Evolutionary conservation across 2,797 vertebrate species (phyloP).

Genomic region (Macrochelys suwanniensis): DNA sequence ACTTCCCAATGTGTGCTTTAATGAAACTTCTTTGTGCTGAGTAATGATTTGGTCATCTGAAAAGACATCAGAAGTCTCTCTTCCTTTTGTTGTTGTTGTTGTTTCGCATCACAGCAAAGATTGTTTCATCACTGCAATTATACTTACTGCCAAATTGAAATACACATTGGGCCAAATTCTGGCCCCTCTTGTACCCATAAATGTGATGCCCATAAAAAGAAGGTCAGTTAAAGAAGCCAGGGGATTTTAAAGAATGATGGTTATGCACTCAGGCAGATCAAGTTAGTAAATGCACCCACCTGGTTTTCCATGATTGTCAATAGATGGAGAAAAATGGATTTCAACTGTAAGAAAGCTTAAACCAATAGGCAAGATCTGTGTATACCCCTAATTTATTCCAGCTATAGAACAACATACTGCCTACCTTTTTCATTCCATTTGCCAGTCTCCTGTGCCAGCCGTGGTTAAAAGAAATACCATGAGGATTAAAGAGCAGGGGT

Average conservation of each 20-base stretch:
- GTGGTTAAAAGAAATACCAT: background rate
- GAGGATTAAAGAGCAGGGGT: background rate
- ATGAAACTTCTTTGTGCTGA: background rate
- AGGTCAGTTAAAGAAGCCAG: no score
- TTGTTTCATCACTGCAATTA: background rate
- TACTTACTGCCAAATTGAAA: background rate
- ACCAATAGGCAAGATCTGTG: background rate
- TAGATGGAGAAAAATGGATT: background rate
- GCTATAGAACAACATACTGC: background rate
- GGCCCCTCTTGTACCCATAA: background rate
- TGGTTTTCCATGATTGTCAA: background rate
- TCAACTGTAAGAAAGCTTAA: background rate
- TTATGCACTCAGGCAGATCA: background rate
- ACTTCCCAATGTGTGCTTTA: background rate
- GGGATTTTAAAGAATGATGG: no score
- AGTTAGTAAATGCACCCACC: background rate
- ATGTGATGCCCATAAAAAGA: background rate
- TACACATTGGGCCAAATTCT: background rate
- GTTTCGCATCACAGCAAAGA: background rate
- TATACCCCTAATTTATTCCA: background rate
- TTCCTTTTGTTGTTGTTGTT: background rate
- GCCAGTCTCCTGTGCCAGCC: background rate
- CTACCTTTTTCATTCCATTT: background rate
- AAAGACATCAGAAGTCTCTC: slow-evolving; percentile 19
- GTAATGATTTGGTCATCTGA: background rate